Evolutionary conservation across 1,140 invertebrate genomes (phyloP).

Genomic region (Mya arenaria): DNA sequence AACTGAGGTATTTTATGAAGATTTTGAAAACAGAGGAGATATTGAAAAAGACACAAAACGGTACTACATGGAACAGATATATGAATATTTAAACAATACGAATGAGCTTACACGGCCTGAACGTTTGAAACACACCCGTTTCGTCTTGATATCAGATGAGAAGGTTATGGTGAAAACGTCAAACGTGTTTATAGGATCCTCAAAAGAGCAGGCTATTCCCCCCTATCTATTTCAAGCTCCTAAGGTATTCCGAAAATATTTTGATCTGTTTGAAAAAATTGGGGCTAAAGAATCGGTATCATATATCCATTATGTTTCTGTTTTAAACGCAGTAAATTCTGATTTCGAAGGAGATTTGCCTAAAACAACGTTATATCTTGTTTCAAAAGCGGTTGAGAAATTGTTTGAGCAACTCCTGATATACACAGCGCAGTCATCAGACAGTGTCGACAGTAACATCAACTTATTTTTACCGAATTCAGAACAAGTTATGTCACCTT

Average conservation of each 20-base stretch:
- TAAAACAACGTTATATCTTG: background rate
- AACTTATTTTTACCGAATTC: too few species aligned
- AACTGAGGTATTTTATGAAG: background rate
- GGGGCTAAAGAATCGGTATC: background rate
- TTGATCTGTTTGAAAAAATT: conserved; percentile 16
- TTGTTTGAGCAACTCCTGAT: too few species aligned
- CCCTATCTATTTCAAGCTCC: conserved; percentile 28
- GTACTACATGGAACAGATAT: background rate
- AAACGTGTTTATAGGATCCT: background rate
- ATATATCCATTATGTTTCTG: background rate
- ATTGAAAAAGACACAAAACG: background rate
- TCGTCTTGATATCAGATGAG: conserved; percentile 23
- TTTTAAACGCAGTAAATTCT: conserved; percentile 14
- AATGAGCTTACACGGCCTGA: background rate
- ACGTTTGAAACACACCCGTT: background rate
- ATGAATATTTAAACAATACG: background rate
- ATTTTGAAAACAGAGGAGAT: background rate
- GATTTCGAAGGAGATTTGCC: background rate
- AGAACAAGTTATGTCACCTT: too few species aligned
- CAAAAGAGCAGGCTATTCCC: background rate
- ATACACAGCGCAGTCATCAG: too few species aligned
- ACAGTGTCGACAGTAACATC: too few species aligned
- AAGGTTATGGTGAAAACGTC: background rate
- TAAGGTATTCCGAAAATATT: background rate
- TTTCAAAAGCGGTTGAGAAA: conserved; percentile 1